A percentile compares a stretch with the other conserved stretches of the same genome.
phyloP scores from a whole-genome alignment of 2,888 invertebrate genomes.

The Vanessa cardui region DNA sequence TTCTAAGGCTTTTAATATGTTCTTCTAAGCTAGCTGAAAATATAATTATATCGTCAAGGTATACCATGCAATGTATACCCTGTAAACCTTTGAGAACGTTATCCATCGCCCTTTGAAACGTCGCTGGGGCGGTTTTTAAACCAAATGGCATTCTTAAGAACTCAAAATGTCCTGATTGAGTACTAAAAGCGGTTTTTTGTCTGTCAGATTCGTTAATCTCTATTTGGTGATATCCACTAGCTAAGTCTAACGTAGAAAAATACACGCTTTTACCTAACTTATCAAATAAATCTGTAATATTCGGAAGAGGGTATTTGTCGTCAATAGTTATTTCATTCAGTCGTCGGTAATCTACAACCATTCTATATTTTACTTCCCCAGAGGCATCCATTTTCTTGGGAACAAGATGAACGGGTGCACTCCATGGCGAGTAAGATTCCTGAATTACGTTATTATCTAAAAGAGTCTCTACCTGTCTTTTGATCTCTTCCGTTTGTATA shows the following conservation, averaged over 20 bases:
- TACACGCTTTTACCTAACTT: slow-evolving; percentile 43
- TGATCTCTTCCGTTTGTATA: slow-evolving; percentile 33
- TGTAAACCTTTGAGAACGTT: no score
- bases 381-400: slow-evolving; percentile 43
- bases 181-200: no score
- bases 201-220: no score
- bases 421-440: slow-evolving; percentile 40
- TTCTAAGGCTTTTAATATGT: no score
- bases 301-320: slow-evolving; percentile 44
- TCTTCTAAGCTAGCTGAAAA: no score
- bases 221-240: slow-evolving; percentile 45
- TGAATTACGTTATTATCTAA: slow-evolving; percentile 34
- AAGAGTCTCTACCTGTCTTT: slow-evolving; percentile 1
- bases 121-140: no score
- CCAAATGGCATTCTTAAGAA: no score
- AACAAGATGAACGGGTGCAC: slow-evolving; percentile 44
- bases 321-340: slow-evolving; percentile 43
- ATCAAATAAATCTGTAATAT: slow-evolving; percentile 37
- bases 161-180: no score
- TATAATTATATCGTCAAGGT: no score
- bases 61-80: no score
- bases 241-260: slow-evolving; percentile 45
- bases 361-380: slow-evolving; percentile 38
- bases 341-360: slow-evolving; percentile 43
- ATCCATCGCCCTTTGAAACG: no score